Evolutionary conservation across 2,888 invertebrate species (phyloP), one percentile per base, ranked within the genome.

Genomic region (Stenoptilia bipunctidactyla): DNA sequence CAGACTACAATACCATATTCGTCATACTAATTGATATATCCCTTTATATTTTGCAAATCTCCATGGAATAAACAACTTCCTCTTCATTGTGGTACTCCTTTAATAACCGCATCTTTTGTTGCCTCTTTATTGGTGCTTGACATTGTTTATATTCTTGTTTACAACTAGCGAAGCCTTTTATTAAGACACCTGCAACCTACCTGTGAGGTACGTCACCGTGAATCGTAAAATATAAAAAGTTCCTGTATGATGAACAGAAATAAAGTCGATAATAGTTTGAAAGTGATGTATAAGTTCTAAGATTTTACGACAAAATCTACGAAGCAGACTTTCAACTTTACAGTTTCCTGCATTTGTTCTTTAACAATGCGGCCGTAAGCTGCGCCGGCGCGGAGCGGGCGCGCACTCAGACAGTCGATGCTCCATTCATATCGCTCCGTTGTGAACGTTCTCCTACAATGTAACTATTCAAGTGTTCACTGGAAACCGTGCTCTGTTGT

Each of bases 281-380:
- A 9, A 39, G 15, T 33, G 27, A 36, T 12, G 9, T n/a, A 3
- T 8, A 12, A 30, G 10, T 8, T 20, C 20, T 20, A 20, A 5
- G 20, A 20, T 38, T 30, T 25, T 66, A 68, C 66, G 54, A 69
- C 71, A 69, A 77, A 79, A 71, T 70, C 66, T 63, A 62, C 71
- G 57, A 56, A 60, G 68, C 68, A 65, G 68, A 71, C 74, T 79
- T 75, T 73, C 74, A 66, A 76, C 69, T 76, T 70, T 70, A 73
- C 73, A 70, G 77, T 82, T 82, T 83, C 83, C 83, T 80, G 77
- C 70, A 67, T 77, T 79, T 80, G 79, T 77, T 70, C 61, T 50
- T 58, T 56, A 75, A 83, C 80, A 82, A 83, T 80, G 63, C 76
- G 62, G 64, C 62, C 54, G 54, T 53, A 46, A n/a, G 6, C 53